A percentile compares a stretch with the other conserved stretches of the same genome.
Evolutionary conservation across 1,140 invertebrate species (phyloP).

Genomic region (Trachymyrmex septentrionalis): DNA sequence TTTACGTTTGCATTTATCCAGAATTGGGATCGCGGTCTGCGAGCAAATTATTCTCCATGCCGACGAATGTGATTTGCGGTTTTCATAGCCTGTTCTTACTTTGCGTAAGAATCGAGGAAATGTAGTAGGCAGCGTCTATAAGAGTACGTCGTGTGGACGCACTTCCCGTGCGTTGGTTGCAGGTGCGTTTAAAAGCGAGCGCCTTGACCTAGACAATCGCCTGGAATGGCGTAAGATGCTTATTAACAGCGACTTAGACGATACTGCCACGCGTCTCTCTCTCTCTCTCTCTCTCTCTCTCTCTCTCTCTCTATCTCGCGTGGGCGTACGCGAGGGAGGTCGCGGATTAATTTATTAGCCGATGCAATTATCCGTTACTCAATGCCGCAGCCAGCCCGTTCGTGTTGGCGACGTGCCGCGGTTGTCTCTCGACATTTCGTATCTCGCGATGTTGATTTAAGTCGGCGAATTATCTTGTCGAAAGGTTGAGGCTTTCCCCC

Average conservation of each 20-base stretch:
- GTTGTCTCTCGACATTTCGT: conserved; percentile 47
- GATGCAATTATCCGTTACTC: conserved; percentile 79
- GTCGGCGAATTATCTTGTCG: conserved; percentile 50
- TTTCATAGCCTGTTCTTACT: neutral
- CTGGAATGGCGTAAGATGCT: conserved; percentile 61
- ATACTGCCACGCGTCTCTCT: conserved; percentile 69
- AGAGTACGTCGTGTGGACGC: neutral
- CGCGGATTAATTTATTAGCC: conserved; percentile 80
- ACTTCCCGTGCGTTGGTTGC: conserved; percentile 20
- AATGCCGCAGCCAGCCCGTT: conserved; percentile 63
- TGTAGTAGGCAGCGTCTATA: conserved; percentile 1
- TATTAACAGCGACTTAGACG: conserved; percentile 75
- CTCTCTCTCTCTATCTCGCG: neutral
- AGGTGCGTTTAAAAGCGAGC: conserved; percentile 46
- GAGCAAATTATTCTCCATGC: neutral
- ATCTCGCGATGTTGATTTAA: conserved; percentile 64
- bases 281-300: neutral
- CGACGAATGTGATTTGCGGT: conserved; percentile 7
- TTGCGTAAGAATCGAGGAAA: conserved; percentile 16
- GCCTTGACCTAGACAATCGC: conserved; percentile 65
- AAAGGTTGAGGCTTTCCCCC: conserved; percentile 23
- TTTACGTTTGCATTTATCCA: neutral
- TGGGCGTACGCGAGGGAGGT: conserved; percentile 77
- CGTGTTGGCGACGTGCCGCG: neutral
- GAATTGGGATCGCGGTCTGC: neutral